Percentiles rank a stretch among this genome's conserved stretches.
Evolutionary conservation across 2,797 vertebrate species (phyloP).

Genomic region (Cyprinella venusta): DNA sequence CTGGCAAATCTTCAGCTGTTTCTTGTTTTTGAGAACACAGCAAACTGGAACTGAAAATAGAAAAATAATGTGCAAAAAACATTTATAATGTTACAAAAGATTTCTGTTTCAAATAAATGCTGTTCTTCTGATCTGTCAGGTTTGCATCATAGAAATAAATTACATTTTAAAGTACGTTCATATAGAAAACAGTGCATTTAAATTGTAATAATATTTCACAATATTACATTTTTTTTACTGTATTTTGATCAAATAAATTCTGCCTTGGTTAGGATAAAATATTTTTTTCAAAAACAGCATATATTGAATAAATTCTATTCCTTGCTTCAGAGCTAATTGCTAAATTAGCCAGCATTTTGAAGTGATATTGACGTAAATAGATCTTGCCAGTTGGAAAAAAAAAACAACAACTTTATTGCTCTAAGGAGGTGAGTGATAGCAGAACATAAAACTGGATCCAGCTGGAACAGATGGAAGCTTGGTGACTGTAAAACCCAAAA

Average conservation of each 20-base stretch:
- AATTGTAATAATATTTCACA: not conserved
- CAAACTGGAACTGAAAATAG: not conserved
- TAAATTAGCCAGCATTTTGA: not conserved
- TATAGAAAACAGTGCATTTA: not conserved
- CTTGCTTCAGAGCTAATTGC: constrained; percentile 1
- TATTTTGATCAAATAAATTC: not conserved
- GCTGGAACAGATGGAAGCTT: constrained; percentile 82
- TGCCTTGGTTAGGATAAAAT: not conserved
- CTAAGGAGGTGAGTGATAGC: constrained; percentile 81
- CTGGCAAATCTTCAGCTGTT: not conserved
- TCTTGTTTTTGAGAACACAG: not conserved
- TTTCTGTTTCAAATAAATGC: not conserved
- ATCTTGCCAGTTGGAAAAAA: constrained; percentile 56
- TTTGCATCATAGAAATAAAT: not conserved
- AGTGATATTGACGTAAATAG: constrained; percentile 36
- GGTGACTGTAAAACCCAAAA: constrained; percentile 84
- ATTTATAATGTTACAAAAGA: not conserved
- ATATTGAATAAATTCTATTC: not conserved
- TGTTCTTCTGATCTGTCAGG: not conserved
- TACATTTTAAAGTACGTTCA: not conserved
- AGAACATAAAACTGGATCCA: constrained; percentile 76
- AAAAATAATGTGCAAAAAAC: too few species aligned
- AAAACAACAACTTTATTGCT: constrained; percentile 76
- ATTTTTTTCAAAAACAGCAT: not conserved
- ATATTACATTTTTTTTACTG: not conserved